These are phyloP conservation scores for Apotomis capreana DNA, from an alignment of 2,888 invertebrate species.

Conservation along the genomic window DNA sequence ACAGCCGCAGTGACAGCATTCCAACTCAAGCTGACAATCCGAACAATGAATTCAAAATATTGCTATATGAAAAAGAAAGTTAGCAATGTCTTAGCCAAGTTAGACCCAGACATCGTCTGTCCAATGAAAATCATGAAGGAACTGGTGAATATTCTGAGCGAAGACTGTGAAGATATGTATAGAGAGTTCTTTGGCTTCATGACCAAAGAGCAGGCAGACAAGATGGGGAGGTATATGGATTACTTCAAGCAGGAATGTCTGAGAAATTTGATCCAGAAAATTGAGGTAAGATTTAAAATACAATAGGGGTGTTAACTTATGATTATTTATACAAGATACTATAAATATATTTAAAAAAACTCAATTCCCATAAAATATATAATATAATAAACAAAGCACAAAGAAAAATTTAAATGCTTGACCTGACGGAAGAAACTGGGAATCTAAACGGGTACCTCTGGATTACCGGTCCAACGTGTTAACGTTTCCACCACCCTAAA, in stretches of 20 bases:
- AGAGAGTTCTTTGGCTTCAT: slow-evolving; percentile 70
- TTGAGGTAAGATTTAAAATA: slow-evolving; percentile 58
- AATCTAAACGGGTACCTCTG: too few species aligned
- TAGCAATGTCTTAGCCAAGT: slow-evolving; percentile 52
- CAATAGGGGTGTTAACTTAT: too few species aligned
- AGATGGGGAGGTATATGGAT: slow-evolving; percentile 59
- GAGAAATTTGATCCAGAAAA: slow-evolving; percentile 57
- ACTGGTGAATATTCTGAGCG: slow-evolving; percentile 51
- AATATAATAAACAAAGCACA: too few species aligned
- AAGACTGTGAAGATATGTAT: slow-evolving; percentile 61
- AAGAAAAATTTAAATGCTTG: too few species aligned
- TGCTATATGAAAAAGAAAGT: slow-evolving; percentile 53
- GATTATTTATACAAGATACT: too few species aligned
- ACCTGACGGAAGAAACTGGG: too few species aligned
- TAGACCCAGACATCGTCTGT: slow-evolving; percentile 54
- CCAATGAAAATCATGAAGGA: slow-evolving; percentile 53
- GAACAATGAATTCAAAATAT: slow-evolving; percentile 48
- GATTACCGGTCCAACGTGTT: too few species aligned
- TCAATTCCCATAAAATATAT: too few species aligned
- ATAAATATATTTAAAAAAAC: too few species aligned
- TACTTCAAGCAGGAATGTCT: slow-evolving; percentile 65
- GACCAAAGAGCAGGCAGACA: slow-evolving; percentile 68
- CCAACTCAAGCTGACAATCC: slow-evolving; percentile 59
- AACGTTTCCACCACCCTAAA: too few species aligned
- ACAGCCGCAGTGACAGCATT: slow-evolving; percentile 63